A percentile compares a stretch with the other conserved stretches of the same genome.
These are phyloP conservation scores for Oreochromis spilurus DNA, from an alignment of 2,113 vertebrate species.

Conservation along the genomic window DNA sequence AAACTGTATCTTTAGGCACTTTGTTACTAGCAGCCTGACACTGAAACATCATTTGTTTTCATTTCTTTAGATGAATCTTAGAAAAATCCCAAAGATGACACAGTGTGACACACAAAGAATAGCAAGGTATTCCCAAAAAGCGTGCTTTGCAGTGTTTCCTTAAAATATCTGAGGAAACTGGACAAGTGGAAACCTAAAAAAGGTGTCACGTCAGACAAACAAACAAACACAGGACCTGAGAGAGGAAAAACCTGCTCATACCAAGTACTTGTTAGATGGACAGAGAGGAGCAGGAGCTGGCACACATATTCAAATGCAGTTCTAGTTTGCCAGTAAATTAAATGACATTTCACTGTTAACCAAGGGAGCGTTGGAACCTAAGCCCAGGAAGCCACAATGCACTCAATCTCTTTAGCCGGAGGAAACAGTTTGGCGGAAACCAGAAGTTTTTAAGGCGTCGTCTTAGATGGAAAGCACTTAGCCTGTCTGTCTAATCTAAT, in stretches of 20 bases:
- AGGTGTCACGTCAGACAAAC: neutral
- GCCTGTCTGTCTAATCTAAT: conserved; percentile 32
- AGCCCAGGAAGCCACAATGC: neutral
- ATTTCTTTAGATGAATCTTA: neutral
- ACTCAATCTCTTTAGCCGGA: neutral
- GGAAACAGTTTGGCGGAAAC: neutral
- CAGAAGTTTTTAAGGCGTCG: neutral
- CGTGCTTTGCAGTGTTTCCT: no score
- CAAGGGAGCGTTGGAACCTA: neutral
- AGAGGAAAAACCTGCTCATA: neutral
- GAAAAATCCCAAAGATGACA: neutral
- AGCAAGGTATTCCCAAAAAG: neutral
- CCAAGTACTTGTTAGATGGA: neutral
- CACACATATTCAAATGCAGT: neutral
- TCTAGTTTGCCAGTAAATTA: neutral
- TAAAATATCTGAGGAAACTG: no score
- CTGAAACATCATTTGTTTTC: neutral
- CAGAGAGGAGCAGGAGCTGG: neutral
- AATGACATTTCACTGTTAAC: neutral
- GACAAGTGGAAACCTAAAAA: no score
- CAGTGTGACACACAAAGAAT: neutral
- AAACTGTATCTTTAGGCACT: neutral
- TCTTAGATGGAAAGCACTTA: conserved; percentile 37
- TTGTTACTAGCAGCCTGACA: neutral
- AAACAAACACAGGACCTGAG: neutral